phyloP scores from a whole-genome alignment of 2,113 vertebrate species.

The Oxygymnocypris stewartii region DNA sequence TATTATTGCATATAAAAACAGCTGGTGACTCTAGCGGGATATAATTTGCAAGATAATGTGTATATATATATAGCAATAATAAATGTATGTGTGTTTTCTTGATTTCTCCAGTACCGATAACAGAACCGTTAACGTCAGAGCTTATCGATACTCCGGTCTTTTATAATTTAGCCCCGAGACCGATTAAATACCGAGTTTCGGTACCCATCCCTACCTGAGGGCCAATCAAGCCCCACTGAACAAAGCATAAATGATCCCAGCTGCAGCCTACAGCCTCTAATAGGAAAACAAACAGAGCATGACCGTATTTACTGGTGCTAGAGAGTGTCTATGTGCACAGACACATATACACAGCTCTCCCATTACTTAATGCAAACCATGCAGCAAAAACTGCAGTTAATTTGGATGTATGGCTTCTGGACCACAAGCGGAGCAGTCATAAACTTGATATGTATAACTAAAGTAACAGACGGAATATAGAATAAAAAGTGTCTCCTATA shows the following conservation, averaged over 20 bases:
- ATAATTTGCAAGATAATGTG: no score
- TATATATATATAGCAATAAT: no score
- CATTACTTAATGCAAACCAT: slow-evolving; percentile 26
- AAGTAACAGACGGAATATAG: not conserved
- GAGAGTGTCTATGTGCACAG: slow-evolving; percentile 41
- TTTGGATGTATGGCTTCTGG: slow-evolving; percentile 20
- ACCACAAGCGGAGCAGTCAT: not conserved
- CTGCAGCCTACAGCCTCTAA: slow-evolving; percentile 49
- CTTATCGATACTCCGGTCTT: no score
- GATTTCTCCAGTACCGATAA: no score
- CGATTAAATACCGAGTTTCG: no score
- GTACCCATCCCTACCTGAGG: no score
- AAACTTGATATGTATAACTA: slow-evolving; percentile 9
- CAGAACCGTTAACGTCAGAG: no score
- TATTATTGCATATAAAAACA: no score
- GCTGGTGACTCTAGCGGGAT: no score
- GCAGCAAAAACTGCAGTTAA: slow-evolving; percentile 29
- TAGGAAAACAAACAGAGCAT: slow-evolving; percentile 55
- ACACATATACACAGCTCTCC: slow-evolving; percentile 38
- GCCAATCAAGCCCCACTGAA: slow-evolving; percentile 39
- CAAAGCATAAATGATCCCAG: slow-evolving; percentile 50
- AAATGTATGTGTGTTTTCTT: no score
- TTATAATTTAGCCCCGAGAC: no score
- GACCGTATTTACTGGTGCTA: slow-evolving; percentile 45
- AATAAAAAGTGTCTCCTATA: slow-evolving; percentile 23